Conservation (phyloP, 2,113 vertebrate species). For the Addax nasomaculatus region DNA sequence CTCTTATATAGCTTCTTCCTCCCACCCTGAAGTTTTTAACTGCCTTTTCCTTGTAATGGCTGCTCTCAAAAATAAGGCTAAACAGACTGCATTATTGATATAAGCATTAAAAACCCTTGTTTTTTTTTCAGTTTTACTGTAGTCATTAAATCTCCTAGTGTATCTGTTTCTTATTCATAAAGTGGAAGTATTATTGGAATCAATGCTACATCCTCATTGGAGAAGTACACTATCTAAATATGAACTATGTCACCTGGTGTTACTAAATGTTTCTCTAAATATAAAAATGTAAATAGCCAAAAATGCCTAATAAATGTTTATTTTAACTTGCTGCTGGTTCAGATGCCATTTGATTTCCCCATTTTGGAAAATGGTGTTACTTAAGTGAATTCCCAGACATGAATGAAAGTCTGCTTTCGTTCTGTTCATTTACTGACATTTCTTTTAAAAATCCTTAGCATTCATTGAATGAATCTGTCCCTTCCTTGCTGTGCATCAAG, state of each 20-base stretch:
- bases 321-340: not conserved
- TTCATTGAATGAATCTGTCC: not conserved
- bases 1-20: not conserved
- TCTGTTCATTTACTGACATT: not conserved
- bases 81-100: not conserved
- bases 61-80: not conserved
- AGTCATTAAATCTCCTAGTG: not conserved
- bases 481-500: not conserved
- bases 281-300: not conserved
- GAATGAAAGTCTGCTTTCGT: not conserved
- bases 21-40: not conserved
- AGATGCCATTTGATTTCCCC: not conserved
- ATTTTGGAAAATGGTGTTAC: slow-evolving; percentile 14
- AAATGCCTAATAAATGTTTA: not conserved
- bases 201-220: not conserved
- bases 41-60: not conserved
- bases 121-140: slow-evolving; percentile 11
- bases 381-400: not conserved
- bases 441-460: not conserved
- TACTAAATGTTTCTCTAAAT: not conserved
- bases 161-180: not conserved
- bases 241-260: not conserved
- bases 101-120: not conserved
- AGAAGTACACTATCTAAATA: not conserved
- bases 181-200: not conserved